phyloP scores from a whole-genome alignment of 2,113 vertebrate species.

The Rattus rattus region DNA sequence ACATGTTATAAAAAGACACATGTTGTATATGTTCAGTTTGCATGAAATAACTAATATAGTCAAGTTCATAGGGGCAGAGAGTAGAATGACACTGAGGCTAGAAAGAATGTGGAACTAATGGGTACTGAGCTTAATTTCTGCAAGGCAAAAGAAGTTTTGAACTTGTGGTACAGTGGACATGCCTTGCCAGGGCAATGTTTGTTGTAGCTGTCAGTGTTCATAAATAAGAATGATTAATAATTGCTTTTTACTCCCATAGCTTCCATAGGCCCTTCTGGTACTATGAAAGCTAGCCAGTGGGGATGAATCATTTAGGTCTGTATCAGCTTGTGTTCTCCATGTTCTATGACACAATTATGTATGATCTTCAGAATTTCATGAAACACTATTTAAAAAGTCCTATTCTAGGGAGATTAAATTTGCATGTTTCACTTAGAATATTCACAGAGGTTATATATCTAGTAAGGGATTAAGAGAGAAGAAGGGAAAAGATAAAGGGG shows the following conservation, averaged over 20 bases:
- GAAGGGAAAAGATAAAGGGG: neutral
- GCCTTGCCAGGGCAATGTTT: neutral
- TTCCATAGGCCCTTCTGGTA: neutral
- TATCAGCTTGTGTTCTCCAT: neutral
- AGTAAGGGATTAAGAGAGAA: neutral
- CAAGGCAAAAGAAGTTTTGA: neutral
- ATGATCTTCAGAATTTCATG: neutral
- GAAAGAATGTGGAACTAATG: neutral
- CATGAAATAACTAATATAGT: neutral
- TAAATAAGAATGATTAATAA: neutral
- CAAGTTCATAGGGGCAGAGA: neutral
- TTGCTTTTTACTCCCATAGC: neutral
- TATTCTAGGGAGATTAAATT: neutral
- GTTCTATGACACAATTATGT: neutral
- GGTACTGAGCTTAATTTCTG: neutral
- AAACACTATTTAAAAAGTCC: neutral
- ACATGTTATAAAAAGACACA: neutral
- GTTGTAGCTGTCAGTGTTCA: neutral
- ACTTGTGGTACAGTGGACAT: neutral
- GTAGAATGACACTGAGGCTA: neutral
- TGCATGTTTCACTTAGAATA: neutral
- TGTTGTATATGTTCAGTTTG: neutral
- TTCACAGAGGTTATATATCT: neutral
- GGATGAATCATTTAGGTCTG: neutral
- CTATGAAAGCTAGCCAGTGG: neutral